Evolutionary conservation across 2,888 invertebrate genomes (phyloP).

Genomic region (Eupeodes luniger): DNA sequence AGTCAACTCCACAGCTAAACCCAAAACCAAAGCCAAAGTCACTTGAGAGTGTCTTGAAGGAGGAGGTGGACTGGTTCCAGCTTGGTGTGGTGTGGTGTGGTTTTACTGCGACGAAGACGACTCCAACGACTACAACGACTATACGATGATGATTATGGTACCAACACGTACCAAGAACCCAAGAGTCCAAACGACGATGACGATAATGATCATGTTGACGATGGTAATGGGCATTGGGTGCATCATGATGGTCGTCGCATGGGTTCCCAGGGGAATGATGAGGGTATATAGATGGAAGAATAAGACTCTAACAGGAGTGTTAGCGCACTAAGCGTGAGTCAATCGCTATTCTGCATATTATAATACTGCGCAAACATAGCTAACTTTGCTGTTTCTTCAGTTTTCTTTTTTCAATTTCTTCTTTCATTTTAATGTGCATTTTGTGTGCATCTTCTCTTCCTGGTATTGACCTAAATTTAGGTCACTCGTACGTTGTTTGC

Average conservation of each 20-base stretch:
- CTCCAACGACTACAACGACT: background rate
- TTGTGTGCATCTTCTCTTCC: conserved; percentile 77
- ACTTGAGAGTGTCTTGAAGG: conserved; percentile 35
- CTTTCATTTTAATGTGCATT: conserved; percentile 25
- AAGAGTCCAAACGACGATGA: conserved; percentile 53
- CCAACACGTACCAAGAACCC: conserved; percentile 75
- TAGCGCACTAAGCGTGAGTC: conserved; percentile 55
- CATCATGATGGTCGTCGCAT: background rate
- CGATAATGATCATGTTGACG: conserved; percentile 58
- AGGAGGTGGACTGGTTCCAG: conserved; percentile 74
- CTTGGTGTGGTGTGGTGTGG: conserved; percentile 68
- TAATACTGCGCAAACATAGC: background rate
- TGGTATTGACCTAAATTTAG: conserved; percentile 81
- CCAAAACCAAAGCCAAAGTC: background rate
- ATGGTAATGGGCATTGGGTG: conserved; percentile 63
- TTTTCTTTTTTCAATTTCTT: conserved; percentile 8
- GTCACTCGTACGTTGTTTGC: conserved; percentile 78
- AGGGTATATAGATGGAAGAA: conserved; percentile 4
- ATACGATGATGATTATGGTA: conserved; percentile 39
- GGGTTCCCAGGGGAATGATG: background rate
- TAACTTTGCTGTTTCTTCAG: background rate
- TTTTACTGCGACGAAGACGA: conserved; percentile 30
- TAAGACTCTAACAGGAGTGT: conserved; percentile 52
- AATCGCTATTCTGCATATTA: conserved; percentile 54
- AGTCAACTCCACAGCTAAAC: background rate